phyloP scores from a whole-genome alignment of 2,888 invertebrate species.

The Parthenolecanium corni region DNA sequence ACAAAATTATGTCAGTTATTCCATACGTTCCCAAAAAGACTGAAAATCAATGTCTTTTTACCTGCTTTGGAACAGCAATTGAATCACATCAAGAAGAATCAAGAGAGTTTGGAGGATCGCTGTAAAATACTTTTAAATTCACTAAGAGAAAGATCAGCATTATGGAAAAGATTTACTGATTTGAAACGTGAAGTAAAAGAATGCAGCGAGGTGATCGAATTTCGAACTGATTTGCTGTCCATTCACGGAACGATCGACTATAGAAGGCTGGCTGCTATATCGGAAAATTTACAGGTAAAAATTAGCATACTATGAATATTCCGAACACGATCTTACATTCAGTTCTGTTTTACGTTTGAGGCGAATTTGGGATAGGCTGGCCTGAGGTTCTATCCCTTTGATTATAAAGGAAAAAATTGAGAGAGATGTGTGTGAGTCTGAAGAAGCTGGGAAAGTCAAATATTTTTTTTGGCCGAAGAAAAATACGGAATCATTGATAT shows the following conservation, averaged over 20 bases:
- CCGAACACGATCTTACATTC: no score
- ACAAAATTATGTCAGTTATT: conserved; percentile 61
- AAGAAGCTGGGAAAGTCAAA: no score
- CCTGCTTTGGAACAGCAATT: conserved; percentile 62
- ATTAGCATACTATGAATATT: no score
- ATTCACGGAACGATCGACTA: conserved; percentile 77
- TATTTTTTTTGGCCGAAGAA: no score
- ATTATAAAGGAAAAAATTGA: no score
- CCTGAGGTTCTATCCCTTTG: no score
- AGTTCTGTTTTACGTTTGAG: no score
- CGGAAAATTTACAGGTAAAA: conserved; percentile 70
- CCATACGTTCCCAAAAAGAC: conserved; percentile 63
- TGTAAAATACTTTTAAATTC: conserved; percentile 55
- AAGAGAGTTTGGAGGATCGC: conserved; percentile 57
- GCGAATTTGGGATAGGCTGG: no score
- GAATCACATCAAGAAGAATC: conserved; percentile 59
- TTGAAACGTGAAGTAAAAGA: conserved; percentile 69
- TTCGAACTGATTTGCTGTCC: conserved; percentile 73
- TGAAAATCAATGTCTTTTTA: conserved; percentile 65
- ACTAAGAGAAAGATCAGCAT: conserved; percentile 51
- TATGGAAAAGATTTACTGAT: conserved; percentile 67
- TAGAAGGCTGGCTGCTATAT: conserved; percentile 66
- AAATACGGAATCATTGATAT: no score
- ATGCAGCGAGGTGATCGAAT: conserved; percentile 72
- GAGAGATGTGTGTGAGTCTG: no score